A percentile compares a stretch with the other conserved stretches of the same genome.
These are phyloP conservation scores for Hormiphora californensis DNA, from an alignment of 37 sponge, comb jelly and placozoan species.

Conservation along the genomic window DNA sequence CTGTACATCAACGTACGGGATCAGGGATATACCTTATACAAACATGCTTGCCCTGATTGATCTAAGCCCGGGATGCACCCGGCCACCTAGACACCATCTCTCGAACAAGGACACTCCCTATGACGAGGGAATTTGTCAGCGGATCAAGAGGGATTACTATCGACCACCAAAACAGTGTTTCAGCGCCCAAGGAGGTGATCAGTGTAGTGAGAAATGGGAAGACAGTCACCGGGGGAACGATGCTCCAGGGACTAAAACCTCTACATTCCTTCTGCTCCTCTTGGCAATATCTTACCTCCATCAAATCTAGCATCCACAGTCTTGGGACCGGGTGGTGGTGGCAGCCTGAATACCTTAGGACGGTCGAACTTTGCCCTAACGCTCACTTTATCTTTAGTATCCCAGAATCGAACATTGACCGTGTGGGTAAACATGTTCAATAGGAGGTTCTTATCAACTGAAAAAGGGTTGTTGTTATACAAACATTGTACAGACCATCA, in stretches of 20 bases:
- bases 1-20: not conserved
- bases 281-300: no score
- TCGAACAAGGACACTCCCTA: not conserved
- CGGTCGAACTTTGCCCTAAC: constrained; percentile 70
- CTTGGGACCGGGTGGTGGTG: constrained; percentile 49
- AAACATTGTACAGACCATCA: not conserved
- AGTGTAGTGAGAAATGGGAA: no score
- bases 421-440: constrained; percentile 66
- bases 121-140: not conserved
- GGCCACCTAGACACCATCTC: not conserved
- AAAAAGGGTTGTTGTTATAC: constrained; percentile 59
- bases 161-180: not conserved
- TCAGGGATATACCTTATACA: not conserved
- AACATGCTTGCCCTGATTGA: not conserved
- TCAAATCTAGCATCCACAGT: constrained; percentile 37
- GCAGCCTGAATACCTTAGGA: constrained; percentile 73
- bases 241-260: no score
- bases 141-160: not conserved
- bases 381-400: constrained; percentile 66
- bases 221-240: no score
- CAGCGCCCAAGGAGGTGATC: no score
- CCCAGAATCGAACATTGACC: constrained; percentile 71
- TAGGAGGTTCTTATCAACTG: constrained; percentile 59
- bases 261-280: no score
- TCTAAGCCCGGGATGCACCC: not conserved